Conservation (phyloP, 2,113 vertebrate genomes). For the Atrichornis clamosus region DNA sequence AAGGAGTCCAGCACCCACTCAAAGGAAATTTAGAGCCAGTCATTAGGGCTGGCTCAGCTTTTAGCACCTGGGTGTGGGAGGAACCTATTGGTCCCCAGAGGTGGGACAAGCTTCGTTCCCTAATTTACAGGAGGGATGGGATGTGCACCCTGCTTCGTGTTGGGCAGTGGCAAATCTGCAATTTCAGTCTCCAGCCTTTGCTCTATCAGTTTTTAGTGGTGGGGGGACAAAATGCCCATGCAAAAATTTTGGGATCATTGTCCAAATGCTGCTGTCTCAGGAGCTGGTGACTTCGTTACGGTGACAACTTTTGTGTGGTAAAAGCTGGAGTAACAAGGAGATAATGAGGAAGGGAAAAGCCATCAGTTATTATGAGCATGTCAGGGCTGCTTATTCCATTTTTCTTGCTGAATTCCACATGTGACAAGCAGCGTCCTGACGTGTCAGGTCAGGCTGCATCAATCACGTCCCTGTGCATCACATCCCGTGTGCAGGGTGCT, state of each 20-base stretch:
- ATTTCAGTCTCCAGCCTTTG: background rate
- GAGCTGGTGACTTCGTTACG: background rate
- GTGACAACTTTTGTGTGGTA: background rate
- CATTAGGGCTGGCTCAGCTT: slow-evolving; percentile 35
- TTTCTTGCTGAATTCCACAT: slow-evolving; percentile 1
- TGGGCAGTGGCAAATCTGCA: background rate
- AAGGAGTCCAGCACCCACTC: background rate
- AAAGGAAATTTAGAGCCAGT: background rate
- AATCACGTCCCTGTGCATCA: background rate
- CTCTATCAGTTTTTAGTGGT: background rate
- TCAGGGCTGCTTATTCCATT: background rate
- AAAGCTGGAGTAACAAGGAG: background rate
- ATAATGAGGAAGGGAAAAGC: background rate
- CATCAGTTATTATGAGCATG: accelerated
- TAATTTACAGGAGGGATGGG: background rate
- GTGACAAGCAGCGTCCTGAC: slow-evolving; percentile 49
- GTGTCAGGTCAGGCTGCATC: slow-evolving; percentile 57
- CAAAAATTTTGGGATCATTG: background rate
- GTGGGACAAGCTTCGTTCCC: background rate
- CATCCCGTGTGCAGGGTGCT: background rate
- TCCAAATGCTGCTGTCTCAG: background rate
- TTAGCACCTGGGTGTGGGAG: slow-evolving; percentile 39
- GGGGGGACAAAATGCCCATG: background rate
- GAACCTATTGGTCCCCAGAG: slow-evolving; percentile 1
- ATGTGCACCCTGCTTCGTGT: background rate